Percentiles rank a stretch among this genome's conserved stretches.
Conservation (phyloP, 2,113 vertebrate species). For the Megaptera novaeangliae region DNA sequence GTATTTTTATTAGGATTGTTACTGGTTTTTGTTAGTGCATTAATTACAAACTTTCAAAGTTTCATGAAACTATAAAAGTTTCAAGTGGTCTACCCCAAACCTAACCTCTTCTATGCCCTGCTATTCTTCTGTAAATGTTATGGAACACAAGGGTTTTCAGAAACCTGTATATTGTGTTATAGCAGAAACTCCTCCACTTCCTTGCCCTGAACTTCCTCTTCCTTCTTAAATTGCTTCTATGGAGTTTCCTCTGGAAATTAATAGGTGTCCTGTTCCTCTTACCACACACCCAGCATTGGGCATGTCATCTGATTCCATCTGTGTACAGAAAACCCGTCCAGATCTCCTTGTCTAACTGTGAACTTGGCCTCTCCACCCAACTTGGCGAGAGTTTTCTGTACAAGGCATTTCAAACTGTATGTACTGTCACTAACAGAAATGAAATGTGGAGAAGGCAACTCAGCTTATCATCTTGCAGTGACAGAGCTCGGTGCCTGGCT, state of each 20-base stretch:
- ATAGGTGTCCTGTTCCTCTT: background rate
- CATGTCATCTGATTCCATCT: background rate
- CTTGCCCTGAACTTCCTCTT: background rate
- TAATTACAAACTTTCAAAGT: background rate
- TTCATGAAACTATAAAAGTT: background rate
- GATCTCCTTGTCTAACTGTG: background rate
- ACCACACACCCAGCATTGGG: background rate
- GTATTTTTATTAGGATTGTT: background rate
- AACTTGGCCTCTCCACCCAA: background rate
- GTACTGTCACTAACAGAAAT: constrained; percentile 42
- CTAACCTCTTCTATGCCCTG: background rate
- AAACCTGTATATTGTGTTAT: background rate
- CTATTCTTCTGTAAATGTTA: background rate
- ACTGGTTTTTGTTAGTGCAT: background rate
- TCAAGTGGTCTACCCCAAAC: background rate
- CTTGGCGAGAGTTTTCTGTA: background rate
- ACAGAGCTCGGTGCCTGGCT: constrained; percentile 26
- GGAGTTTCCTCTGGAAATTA: background rate
- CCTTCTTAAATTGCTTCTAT: background rate
- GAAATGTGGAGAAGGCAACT: constrained; percentile 51
- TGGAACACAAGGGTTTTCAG: background rate
- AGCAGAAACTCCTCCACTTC: background rate
- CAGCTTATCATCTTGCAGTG: constrained; percentile 24
- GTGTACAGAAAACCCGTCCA: constrained; percentile 26
- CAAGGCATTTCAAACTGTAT: constrained; percentile 24